Conservation (phyloP, 1,140 invertebrate species). For the Bombus ignitus region DNA sequence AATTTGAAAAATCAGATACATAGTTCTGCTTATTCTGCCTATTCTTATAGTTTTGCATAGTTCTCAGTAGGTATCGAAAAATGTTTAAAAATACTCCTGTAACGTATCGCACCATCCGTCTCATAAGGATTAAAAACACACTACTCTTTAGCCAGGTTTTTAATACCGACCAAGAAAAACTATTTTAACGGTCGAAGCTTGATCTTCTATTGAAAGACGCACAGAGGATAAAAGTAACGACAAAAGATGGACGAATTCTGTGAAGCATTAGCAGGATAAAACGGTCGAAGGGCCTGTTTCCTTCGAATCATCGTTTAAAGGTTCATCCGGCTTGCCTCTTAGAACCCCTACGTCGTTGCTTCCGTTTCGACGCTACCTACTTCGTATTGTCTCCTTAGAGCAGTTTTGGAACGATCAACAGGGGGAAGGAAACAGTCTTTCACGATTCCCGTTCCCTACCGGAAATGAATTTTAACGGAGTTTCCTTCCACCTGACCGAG, state of each 20-base stretch:
- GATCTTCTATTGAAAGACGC: slow-evolving; percentile 30
- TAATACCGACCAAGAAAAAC: neutral
- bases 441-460: neutral
- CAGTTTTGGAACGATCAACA: slow-evolving; percentile 25
- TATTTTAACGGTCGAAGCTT: slow-evolving; percentile 2
- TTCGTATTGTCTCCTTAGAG: slow-evolving; percentile 35
- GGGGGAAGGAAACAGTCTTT: slow-evolving; percentile 34
- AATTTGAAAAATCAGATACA: too few relatives aligned
- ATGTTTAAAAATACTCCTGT: too few relatives aligned
- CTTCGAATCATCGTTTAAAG: slow-evolving; percentile 45
- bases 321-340: slow-evolving; percentile 49
- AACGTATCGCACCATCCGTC: too few relatives aligned
- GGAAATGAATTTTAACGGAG: slow-evolving; percentile 27
- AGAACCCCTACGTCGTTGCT: slow-evolving; percentile 46
- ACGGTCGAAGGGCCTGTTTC: slow-evolving; percentile 25
- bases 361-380: slow-evolving; percentile 21
- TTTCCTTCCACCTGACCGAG: slow-evolving; percentile 1
- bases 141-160: neutral
- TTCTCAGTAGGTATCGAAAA: too few relatives aligned
- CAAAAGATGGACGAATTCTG: slow-evolving; percentile 18
- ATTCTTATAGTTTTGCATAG: too few relatives aligned
- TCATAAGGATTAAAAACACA: too few relatives aligned
- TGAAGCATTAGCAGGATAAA: slow-evolving; percentile 8
- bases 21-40: too few relatives aligned
- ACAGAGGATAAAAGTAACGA: neutral